Base-by-base conservation (phyloP, 1,140 invertebrate genomes). In the Diuraphis noxia region DNA sequence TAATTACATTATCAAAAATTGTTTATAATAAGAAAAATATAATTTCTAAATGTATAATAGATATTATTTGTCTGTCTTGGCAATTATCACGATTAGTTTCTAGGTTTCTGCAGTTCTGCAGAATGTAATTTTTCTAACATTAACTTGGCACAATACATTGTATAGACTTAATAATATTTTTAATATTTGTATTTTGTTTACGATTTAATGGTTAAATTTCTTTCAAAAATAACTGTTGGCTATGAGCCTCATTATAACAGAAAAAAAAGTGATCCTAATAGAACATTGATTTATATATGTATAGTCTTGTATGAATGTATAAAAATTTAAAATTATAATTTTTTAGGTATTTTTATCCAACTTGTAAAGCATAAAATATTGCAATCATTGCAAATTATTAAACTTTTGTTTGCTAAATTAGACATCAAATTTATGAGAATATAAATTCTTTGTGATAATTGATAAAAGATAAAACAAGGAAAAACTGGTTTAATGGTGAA, bases 401-500 rank as follows among this genome's bases (percentile, higher is more conserved):
- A 81, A 25, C 8, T 81, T 81, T 36, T 3, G 10, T 38, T 79
- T 1, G 38, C 40, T 82, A 41, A 82, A 81, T 82, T 82, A 41
- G 38, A 82, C 25, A 41, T 81, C 36, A 19, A 34, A 34, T 85
- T 36, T 46, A 49, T 34, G n/a, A 85, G n/a, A n/a, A 85, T 86
- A 36, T 49, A 23, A 85, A 25, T 38, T 88, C 52, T 88, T 63
- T 41, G 40, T 40, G 41, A 82, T 81, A 40, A 30, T 91, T 81
- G 30, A 88, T 77, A 0, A 30, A 34, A 41, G 36, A 63, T 19
- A 4, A 77, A 72, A 72, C 40, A 36, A 43, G 40, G 52, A 91
- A n/a, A 91, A 91, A 91, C 89, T 81, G 41, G 89, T 91, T 82
- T 79, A 34, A 1, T 30, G 77, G 72, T 38, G 72, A 38, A 90